Evolutionary conservation across 2,888 invertebrate species (phyloP), one percentile per base, ranked within the genome.

Genomic region (Sinelater perroti): DNA sequence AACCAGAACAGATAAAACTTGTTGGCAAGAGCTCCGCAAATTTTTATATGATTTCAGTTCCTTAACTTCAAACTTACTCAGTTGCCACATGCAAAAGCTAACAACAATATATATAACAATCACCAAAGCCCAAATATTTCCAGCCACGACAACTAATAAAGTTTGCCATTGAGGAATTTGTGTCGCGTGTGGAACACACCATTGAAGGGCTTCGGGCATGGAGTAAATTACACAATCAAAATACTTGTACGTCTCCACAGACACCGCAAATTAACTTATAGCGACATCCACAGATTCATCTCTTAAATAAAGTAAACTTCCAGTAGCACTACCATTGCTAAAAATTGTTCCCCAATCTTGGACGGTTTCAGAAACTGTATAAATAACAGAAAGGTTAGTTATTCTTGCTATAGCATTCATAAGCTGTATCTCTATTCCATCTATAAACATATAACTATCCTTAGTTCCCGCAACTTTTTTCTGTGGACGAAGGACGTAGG

Each of bases 131-230:
- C 61, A 55, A 38, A 58, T 49, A 8, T 55, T 56, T 1, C 45
- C 52, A 4, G 56, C 57, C 13, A 64, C 42, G 26, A 63, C 53
- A 2, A 63, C 55, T 2, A 65, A 40, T 7, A 70, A 52, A 44
- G 63, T 62, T 38, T 59, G 53, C 71, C 71, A 72, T 28, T 65
- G 52, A 1, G 68, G 63, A 13, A 61, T 40, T 38, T 42, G 47
- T 20, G 68, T 67, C 1, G 73, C 70, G 51, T 73, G 72, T 0
- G 77, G 73, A 2, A 74, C 74, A 24, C 76, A 73, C 72, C 74
- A 75, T 1, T 70, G 62, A 4, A 75, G 59, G 1, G 70, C 66
- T 57, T 77, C 76, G 44, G 72, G 70, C 11, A 70, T 61, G 56
- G 75, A 73, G 1, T 74, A 67, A 3, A 67, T 40, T n/a, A 72